Evolutionary conservation across 2,888 invertebrate species (phyloP).

Genomic region (Sialis lutaria): DNA sequence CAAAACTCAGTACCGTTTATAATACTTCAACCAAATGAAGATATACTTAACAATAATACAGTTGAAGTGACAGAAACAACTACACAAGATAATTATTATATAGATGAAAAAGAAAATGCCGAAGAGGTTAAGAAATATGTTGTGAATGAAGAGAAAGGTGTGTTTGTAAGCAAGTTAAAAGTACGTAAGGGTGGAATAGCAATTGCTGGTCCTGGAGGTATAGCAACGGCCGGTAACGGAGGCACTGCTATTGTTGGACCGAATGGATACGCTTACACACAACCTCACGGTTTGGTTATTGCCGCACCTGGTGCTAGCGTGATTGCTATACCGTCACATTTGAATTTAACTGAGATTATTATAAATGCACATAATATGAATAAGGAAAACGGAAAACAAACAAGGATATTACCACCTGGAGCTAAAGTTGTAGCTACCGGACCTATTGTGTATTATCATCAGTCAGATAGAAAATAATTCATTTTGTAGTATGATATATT

Average conservation of each 20-base stretch:
- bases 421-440: conserved; percentile 57
- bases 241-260: conserved; percentile 69
- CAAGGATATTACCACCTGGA: conserved; percentile 32
- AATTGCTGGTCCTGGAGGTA: conserved; percentile 67
- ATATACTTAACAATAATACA: no score
- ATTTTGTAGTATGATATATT: no score
- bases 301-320: conserved; percentile 59
- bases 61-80: no score
- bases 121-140: conserved; percentile 14
- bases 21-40: no score
- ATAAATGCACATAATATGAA: conserved; percentile 21
- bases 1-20: no score
- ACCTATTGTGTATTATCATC: conserved; percentile 51
- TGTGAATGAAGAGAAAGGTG: conserved; percentile 27
- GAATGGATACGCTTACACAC: conserved; percentile 57
- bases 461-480: background rate
- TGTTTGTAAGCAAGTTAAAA: conserved; percentile 49
- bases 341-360: conserved; percentile 38
- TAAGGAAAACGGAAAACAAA: conserved; percentile 15
- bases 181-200: conserved; percentile 62
- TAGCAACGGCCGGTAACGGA: conserved; percentile 62
- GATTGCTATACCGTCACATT: conserved; percentile 42
- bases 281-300: conserved; percentile 56
- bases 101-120: conserved; percentile 7
- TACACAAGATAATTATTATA: background rate